Evolutionary conservation across 2,888 invertebrate genomes (phyloP).

Genomic region (Petrolisthes cinctipes): DNA sequence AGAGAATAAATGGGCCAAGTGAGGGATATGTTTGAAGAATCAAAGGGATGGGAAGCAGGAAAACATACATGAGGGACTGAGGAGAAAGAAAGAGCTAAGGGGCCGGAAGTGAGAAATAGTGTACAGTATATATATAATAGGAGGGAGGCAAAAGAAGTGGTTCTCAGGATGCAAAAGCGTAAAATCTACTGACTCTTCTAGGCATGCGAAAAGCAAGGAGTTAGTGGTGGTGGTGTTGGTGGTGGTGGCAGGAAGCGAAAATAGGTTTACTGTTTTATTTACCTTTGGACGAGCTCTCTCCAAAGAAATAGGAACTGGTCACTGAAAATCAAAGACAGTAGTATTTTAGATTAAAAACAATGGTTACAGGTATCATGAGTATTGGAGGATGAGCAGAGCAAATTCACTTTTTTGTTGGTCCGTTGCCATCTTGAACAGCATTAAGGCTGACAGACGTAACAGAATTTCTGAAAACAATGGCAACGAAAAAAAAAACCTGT

Average conservation of each 20-base stretch:
- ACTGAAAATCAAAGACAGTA: constrained; percentile 55
- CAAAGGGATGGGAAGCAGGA: not conserved
- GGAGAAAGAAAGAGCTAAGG: not conserved
- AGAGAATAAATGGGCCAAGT: too few species aligned
- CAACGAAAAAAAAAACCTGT: not conserved
- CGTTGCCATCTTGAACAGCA: not conserved
- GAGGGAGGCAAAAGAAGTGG: not conserved
- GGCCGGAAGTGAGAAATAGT: too few species aligned
- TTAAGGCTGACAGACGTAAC: not conserved
- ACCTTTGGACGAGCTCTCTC: constrained; percentile 54
- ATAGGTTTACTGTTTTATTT: constrained; percentile 34
- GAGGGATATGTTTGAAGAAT: too few species aligned
- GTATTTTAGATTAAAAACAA: constrained; percentile 21
- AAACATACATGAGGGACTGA: not conserved
- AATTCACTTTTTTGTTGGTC: too few species aligned
- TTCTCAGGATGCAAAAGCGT: not conserved
- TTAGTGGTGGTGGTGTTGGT: not conserved
- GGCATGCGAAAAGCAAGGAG: not conserved
- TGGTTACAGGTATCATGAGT: not conserved
- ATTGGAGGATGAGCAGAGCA: too few species aligned
- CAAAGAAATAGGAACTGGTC: constrained; percentile 49
- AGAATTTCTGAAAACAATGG: not conserved
- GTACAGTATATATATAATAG: not conserved
- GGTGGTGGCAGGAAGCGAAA: not conserved
- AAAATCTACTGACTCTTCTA: not conserved